phyloP scores from a whole-genome alignment of 2,113 vertebrate species.

The Calypte anna region DNA sequence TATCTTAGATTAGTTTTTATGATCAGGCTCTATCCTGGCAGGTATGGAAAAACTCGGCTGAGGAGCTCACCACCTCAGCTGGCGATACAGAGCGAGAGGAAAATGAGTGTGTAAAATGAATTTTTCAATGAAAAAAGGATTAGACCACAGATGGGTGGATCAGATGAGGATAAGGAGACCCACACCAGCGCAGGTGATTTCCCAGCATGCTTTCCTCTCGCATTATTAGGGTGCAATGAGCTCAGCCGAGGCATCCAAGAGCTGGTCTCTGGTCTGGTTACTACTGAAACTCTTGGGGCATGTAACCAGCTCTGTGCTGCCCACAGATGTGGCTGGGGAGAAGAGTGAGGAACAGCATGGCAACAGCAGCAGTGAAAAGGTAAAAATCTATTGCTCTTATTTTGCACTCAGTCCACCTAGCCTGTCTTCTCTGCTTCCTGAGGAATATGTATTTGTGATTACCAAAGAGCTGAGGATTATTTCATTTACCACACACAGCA shows the following conservation, averaged over 20 bases:
- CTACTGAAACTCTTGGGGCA: neutral
- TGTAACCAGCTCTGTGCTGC: neutral
- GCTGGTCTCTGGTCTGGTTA: neutral
- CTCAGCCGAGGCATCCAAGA: neutral
- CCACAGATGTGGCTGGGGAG: neutral
- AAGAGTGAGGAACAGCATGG: neutral
- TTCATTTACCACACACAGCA: neutral
- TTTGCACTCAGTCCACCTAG: neutral
- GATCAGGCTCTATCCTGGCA: neutral
- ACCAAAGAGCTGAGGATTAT: neutral
- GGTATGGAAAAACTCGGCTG: neutral
- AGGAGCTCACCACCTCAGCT: neutral
- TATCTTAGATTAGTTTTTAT: neutral
- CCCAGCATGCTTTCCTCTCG: accelerated
- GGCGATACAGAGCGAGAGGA: neutral
- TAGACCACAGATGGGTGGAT: neutral
- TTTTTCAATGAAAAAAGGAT: neutral
- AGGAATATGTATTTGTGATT: neutral
- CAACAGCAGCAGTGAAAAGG: neutral
- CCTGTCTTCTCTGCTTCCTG: neutral
- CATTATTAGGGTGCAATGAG: accelerated
- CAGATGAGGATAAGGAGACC: neutral
- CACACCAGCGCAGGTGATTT: neutral
- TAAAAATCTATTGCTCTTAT: neutral
- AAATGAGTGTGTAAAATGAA: neutral